A percentile compares a stretch with the other conserved stretches of the same genome.
Conservation (phyloP, 2,888 invertebrate species). For the Erebia epiphron region DNA sequence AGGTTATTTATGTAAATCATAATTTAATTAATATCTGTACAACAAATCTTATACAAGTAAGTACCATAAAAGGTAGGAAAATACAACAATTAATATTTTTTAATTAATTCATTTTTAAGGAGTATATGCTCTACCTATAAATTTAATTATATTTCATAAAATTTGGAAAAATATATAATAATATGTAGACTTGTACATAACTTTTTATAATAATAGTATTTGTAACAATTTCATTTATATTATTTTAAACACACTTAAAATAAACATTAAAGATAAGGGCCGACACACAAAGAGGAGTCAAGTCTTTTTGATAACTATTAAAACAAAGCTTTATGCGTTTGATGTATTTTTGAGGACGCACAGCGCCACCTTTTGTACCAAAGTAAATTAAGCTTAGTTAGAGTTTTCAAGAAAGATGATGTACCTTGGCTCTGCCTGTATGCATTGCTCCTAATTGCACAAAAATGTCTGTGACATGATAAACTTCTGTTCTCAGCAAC, state of each 20-base stretch:
- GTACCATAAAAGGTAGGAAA: not conserved
- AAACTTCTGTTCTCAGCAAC: constrained; percentile 63
- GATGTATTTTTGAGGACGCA: too few relatives aligned
- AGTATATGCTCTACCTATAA: not conserved
- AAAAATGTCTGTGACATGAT: constrained; percentile 56
- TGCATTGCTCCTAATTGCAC: constrained; percentile 47
- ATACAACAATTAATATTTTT: not conserved
- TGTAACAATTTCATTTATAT: constrained; percentile 11
- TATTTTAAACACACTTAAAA: constrained; percentile 22
- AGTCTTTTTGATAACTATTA: too few relatives aligned
- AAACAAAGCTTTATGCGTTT: too few relatives aligned
- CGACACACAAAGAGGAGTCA: too few relatives aligned
- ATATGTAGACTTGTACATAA: constrained; percentile 31
- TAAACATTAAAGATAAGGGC: constrained; percentile 32
- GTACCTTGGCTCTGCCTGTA: too few relatives aligned
- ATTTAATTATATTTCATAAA: constrained; percentile 11
- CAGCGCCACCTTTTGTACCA: too few relatives aligned
- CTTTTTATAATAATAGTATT: constrained; percentile 13
- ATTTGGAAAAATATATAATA: constrained; percentile 29
- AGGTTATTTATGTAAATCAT: not conserved
- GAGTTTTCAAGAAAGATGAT: too few relatives aligned
- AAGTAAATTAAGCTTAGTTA: too few relatives aligned
- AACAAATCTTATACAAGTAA: not conserved
- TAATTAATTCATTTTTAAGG: not conserved
- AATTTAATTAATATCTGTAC: not conserved